Evolutionary conservation across 2,888 invertebrate genomes (phyloP).

Genomic region (Scotopteryx bipunctaria): DNA sequence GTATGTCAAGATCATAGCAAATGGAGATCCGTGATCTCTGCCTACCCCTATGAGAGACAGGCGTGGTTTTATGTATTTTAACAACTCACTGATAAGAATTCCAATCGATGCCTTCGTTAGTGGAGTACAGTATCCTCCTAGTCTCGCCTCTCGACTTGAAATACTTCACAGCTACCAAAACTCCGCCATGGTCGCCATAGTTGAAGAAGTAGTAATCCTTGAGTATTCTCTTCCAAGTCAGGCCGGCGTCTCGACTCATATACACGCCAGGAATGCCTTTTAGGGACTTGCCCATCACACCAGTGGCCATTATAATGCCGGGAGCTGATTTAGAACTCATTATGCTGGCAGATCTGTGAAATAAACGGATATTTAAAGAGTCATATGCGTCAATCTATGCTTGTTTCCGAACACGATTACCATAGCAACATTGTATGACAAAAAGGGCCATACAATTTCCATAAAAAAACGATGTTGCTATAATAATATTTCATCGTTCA

Average conservation of each 20-base stretch:
- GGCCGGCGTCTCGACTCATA: constrained; percentile 66
- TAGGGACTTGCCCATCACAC: constrained; percentile 89
- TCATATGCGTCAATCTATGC: not conserved
- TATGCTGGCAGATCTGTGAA: constrained; percentile 86
- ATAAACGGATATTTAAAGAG: not conserved
- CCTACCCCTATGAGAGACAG: too few species aligned
- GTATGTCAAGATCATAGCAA: too few species aligned
- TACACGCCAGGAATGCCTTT: constrained; percentile 91
- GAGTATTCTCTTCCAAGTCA: constrained; percentile 67
- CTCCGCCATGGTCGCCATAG: constrained; percentile 95
- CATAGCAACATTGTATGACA: too few species aligned
- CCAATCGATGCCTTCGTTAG: constrained; percentile 94
- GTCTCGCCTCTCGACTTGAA: constrained; percentile 91
- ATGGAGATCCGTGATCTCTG: too few species aligned
- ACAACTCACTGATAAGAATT: constrained; percentile 80
- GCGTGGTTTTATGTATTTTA: too few species aligned
- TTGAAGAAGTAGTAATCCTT: constrained; percentile 91
- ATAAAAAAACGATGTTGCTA: too few species aligned
- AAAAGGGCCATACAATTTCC: too few species aligned
- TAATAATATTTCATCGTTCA: too few species aligned
- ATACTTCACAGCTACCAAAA: constrained; percentile 92
- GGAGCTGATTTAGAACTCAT: constrained; percentile 94
- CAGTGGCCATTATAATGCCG: constrained; percentile 88
- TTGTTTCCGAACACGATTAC: too few species aligned
- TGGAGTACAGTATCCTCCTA: constrained; percentile 91